Base-by-base conservation (phyloP, 2,113 vertebrate genomes). In the Cynopterus brachyotis region DNA sequence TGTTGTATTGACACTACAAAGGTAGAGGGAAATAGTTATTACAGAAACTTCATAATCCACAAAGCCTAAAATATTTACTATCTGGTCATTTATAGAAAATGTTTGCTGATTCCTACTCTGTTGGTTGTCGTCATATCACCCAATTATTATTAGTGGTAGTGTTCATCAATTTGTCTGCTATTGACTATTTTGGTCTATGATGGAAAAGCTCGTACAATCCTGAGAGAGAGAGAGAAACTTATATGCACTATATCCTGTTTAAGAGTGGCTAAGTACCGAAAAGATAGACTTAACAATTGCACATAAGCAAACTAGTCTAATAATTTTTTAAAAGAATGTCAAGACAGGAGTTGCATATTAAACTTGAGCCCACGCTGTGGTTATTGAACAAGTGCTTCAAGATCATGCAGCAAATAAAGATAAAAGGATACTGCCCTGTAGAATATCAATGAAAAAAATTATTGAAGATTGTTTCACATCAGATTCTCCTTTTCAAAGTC, bases 401-500 rank as follows among this genome's bases (percentile, higher is more conserved):
- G 62, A 94, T 82, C 73, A 72, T 37, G 32, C 47, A 89, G 22
- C 28, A 96, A 93, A 75, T 60, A 94, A 78, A 93, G 89, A 86
- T 82, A 66, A 93, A 93, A 93, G n/a, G 79, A 94, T 20, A 47
- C 57, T 13, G 0, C 28, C 76, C 32, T 75, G 24, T 75, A 79
- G 72, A 95, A 84, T 91, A 82, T 60, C 53, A 91, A 79, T 80
- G 60, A 93, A 89, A 94, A 93, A 70, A 78, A 45, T 24, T 80
- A 70, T 32, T 92, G 19, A 95, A 53, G 40, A 72, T 66, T 12
- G 26, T 67, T 89, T 83, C 35, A 55, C 62, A 81, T 42, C 37
- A 67, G 67, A 72, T 19, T 60, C 64, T 1, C 45, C 45, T 76
- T 72, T 59, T 57, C 53, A 24, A 89, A 96, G 47, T 72, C 53